These are phyloP conservation scores for Synergus japonicus DNA, from an alignment of 2,888 invertebrate species.

Conservation along the genomic window DNA sequence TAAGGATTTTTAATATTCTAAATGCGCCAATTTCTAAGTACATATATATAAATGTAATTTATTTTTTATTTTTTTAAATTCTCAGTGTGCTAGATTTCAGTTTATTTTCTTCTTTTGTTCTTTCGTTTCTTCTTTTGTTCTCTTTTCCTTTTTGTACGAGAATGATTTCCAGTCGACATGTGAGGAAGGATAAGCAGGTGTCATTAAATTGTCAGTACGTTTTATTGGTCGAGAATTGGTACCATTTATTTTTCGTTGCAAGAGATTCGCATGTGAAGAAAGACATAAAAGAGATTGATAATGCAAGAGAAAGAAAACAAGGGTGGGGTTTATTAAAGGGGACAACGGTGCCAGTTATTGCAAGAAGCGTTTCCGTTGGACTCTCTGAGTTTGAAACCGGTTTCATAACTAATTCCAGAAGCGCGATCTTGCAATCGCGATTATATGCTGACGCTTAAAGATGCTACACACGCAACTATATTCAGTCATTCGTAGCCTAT, in stretches of 20 bases:
- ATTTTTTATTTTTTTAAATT: not conserved
- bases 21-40: too few species aligned
- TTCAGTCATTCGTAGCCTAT: constrained; percentile 46
- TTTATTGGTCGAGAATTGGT: not conserved
- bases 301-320: constrained; percentile 15
- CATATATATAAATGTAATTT: too few species aligned
- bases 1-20: too few species aligned
- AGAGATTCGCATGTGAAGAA: not conserved
- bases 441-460: constrained; percentile 52
- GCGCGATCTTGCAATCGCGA: constrained; percentile 56
- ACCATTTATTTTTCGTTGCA: not conserved
- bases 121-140: not conserved
- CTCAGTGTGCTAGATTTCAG: constrained; percentile 6
- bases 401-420: constrained; percentile 64
- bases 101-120: not conserved
- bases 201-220: not conserved
- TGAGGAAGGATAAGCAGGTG: constrained; percentile 9
- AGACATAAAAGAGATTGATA: not conserved
- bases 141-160: not conserved
- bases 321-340: constrained; percentile 26
- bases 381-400: constrained; percentile 56
- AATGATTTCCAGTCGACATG: not conserved
- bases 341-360: constrained; percentile 46
- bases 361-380: constrained; percentile 47
- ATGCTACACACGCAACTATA: constrained; percentile 10